These are phyloP conservation scores for Ptiloglossa arizonensis DNA, from an alignment of 1,140 invertebrate genomes.

Conservation along the genomic window DNA sequence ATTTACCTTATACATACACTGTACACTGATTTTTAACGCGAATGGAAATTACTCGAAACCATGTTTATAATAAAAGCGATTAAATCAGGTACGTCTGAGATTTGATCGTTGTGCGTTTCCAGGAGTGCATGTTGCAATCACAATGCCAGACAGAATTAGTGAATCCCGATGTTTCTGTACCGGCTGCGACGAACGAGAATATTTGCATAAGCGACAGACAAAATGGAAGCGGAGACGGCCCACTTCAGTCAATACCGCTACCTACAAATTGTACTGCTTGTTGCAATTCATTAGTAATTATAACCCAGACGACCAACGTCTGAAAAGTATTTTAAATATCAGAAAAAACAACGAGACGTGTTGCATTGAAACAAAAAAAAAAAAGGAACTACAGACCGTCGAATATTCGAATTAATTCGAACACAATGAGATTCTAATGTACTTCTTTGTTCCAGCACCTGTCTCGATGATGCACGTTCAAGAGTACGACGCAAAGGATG, in stretches of 20 bases:
- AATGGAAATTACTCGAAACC: too few species aligned
- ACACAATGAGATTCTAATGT: neutral
- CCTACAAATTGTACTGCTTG: slow-evolving; percentile 24
- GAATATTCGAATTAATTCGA: too few species aligned
- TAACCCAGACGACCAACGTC: too few species aligned
- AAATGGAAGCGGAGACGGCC: slow-evolving; percentile 31
- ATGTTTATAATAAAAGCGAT: too few species aligned
- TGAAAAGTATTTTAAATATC: neutral
- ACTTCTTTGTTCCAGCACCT: neutral
- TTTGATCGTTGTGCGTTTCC: neutral
- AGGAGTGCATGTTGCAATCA: neutral
- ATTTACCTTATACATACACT: too few species aligned
- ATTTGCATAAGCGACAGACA: neutral
- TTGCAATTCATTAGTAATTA: neutral
- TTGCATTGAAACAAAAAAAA: too few species aligned
- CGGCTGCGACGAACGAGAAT: neutral
- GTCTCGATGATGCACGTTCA: slow-evolving; percentile 4
- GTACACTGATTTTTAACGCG: too few species aligned
- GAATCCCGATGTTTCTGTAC: neutral
- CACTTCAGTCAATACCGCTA: neutral
- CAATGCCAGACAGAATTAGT: neutral
- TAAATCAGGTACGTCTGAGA: too few species aligned
- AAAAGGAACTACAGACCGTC: too few species aligned
- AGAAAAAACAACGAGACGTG: too few species aligned
- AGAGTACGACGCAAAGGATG: too few species aligned